These are phyloP conservation scores for Strix aluco DNA, from an alignment of 2,113 vertebrate genomes.

Conservation along the genomic window DNA sequence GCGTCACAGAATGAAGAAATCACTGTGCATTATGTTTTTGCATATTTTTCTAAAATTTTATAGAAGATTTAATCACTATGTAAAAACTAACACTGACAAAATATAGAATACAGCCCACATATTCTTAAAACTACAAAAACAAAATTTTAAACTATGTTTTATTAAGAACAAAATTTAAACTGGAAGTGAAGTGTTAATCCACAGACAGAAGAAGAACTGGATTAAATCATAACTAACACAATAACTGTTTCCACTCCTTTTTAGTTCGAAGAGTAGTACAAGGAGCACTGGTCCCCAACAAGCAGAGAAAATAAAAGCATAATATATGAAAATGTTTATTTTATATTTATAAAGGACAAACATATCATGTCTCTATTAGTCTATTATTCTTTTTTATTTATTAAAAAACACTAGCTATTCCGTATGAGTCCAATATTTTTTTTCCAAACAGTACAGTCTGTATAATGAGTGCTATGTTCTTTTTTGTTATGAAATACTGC, in stretches of 20 bases:
- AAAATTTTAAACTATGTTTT: background rate
- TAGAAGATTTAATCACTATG: background rate
- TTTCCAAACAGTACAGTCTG: background rate
- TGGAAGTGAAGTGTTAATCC: background rate
- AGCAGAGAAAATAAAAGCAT: background rate
- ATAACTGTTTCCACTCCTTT: background rate
- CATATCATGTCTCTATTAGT: background rate
- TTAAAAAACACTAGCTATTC: background rate
- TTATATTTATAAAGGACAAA: background rate
- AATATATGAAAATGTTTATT: background rate
- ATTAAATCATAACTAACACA: background rate
- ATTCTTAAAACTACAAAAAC: background rate
- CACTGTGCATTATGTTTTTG: background rate
- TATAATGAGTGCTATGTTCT: background rate
- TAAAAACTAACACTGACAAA: background rate
- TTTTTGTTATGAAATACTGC: slow-evolving; percentile 35
- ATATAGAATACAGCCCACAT: background rate
- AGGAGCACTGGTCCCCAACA: background rate
- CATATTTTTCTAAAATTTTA: background rate
- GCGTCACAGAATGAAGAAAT: background rate
- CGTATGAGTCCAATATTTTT: background rate
- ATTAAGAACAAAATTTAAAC: background rate
- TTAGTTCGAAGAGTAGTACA: background rate
- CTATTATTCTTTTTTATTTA: background rate
- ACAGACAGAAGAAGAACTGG: background rate